Evolutionary conservation across 1,140 invertebrate species (phyloP).

Genomic region (Bathynomus jamesi): DNA sequence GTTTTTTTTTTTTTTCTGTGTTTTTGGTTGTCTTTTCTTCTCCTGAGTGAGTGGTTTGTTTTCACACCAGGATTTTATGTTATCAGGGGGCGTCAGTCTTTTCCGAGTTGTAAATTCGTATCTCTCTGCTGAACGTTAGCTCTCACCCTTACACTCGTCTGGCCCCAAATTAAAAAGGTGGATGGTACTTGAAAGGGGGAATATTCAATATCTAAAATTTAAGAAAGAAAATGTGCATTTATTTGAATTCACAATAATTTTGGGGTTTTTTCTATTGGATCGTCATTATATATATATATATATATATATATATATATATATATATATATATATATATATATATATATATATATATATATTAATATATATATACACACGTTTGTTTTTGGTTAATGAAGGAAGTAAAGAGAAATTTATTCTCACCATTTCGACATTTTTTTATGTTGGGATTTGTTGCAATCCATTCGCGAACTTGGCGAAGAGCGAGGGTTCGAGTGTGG

Average conservation of each 20-base stretch:
- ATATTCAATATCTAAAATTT: too few species aligned
- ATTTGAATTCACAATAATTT: neutral
- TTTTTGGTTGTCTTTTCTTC: too few species aligned
- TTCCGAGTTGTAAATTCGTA: too few species aligned
- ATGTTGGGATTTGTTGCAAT: neutral
- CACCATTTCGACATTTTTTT: neutral
- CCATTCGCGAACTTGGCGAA: neutral
- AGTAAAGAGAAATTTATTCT: neutral
- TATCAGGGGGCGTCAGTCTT: too few species aligned
- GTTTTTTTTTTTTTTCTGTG: too few species aligned
- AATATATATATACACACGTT: neutral
- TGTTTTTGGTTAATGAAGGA: neutral
- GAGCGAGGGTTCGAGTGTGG: neutral
- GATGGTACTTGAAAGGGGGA: too few species aligned
- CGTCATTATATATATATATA: neutral
- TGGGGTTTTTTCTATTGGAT: neutral
- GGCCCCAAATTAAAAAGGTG: too few species aligned
- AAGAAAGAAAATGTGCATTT: too few species aligned
- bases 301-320: neutral
- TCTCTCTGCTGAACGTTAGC: too few species aligned
- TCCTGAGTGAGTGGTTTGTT: too few species aligned
- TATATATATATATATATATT: neutral
- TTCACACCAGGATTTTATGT: too few species aligned
- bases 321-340: neutral
- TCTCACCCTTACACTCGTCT: too few species aligned